Percentiles rank a stretch among this genome's conserved stretches.
These are phyloP conservation scores for Trypoxylon attenuatum DNA, from an alignment of 2,888 invertebrate genomes.

Conservation along the genomic window DNA sequence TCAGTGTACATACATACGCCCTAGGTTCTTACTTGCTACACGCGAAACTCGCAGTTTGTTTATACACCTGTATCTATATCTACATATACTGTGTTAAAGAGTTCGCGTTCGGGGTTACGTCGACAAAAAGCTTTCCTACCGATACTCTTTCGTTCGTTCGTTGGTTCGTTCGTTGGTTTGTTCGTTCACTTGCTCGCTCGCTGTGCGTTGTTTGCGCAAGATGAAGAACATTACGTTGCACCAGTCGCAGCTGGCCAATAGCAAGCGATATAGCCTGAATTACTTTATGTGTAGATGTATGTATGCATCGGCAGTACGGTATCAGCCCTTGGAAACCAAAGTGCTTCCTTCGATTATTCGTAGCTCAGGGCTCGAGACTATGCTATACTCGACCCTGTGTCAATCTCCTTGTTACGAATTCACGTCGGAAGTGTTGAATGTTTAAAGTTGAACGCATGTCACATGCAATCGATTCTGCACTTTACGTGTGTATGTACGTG, in stretches of 20 bases:
- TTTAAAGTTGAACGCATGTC: conserved; percentile 32
- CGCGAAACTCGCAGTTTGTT: conserved; percentile 15
- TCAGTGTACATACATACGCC: conserved; percentile 2
- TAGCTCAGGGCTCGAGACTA: too few species aligned
- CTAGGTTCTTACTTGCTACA: background rate
- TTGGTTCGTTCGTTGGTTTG: too few species aligned
- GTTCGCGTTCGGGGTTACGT: conserved; percentile 2
- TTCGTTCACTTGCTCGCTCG: too few species aligned
- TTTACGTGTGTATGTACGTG: conserved; percentile 1
- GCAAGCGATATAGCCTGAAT: background rate
- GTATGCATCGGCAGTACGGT: too few species aligned
- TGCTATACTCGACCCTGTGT: background rate
- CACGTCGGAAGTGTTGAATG: conserved; percentile 6
- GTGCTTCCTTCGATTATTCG: background rate
- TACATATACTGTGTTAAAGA: too few species aligned
- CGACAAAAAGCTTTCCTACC: conserved; percentile 18
- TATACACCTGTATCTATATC: background rate
- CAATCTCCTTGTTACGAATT: background rate
- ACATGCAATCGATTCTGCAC: conserved; percentile 33
- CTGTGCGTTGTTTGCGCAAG: background rate
- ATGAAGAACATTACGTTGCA: background rate
- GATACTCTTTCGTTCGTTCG: conserved; percentile 18
- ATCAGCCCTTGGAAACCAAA: too few species aligned
- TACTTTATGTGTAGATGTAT: too few species aligned
- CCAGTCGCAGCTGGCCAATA: background rate